Evolutionary conservation across 2,888 invertebrate species (phyloP).

Genomic region (Acronicta leporina): DNA sequence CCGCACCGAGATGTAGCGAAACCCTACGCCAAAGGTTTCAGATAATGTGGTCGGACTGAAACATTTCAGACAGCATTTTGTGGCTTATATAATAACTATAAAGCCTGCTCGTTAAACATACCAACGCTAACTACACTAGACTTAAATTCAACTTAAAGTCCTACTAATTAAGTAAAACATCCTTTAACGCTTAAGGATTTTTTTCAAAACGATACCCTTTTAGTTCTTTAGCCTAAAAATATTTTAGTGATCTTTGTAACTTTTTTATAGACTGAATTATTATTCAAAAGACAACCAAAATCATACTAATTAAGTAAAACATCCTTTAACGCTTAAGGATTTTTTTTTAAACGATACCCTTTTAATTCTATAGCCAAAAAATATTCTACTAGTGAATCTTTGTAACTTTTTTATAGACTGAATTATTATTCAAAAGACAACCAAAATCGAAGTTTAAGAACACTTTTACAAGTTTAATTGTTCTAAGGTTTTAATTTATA

Average conservation of each 20-base stretch:
- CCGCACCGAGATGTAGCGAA: constrained; percentile 25
- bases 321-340: constrained; percentile 6
- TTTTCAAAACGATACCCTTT: not conserved
- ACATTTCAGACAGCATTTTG: constrained; percentile 26
- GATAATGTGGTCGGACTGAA: constrained; percentile 34
- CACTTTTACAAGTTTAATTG: too few relatives aligned
- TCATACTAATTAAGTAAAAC: constrained; percentile 13
- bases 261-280: not conserved
- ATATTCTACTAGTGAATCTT: not conserved
- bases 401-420: not conserved
- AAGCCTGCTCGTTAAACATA: constrained; percentile 31
- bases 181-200: constrained; percentile 10
- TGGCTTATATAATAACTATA: constrained; percentile 35
- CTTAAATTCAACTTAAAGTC: constrained; percentile 15
- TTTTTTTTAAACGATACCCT: constrained; percentile 7
- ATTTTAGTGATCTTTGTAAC: not conserved
- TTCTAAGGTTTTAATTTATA: too few relatives aligned
- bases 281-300: not conserved
- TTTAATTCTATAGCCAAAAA: not conserved
- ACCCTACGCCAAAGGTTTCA: constrained; percentile 18
- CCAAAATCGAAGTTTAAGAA: not conserved
- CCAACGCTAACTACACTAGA: constrained; percentile 13
- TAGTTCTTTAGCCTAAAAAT: not conserved
- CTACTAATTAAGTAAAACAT: constrained; percentile 16
- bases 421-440: not conserved